phyloP scores from a whole-genome alignment of 2,888 invertebrate species.

The Mystacides longicornis region DNA sequence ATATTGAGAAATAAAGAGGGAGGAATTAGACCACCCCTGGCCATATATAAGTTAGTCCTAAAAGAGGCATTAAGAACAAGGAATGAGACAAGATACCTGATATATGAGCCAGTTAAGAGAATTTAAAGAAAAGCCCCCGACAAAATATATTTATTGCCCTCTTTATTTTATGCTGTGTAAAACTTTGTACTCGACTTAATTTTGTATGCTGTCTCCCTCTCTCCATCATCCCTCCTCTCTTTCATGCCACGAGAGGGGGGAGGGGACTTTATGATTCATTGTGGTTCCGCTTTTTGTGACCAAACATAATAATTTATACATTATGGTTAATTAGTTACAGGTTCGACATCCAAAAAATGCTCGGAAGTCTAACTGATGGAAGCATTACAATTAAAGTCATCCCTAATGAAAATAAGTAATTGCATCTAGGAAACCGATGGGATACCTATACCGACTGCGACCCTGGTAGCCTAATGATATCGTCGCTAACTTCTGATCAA shows the following conservation, averaged over 20 bases:
- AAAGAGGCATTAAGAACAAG: conserved; percentile 27
- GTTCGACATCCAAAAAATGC: too few species aligned
- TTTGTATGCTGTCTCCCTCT: conserved; percentile 21
- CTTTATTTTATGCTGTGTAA: conserved; percentile 27
- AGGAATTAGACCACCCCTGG: conserved; percentile 22
- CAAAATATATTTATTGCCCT: conserved; percentile 27
- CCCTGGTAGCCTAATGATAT: too few species aligned
- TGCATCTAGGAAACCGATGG: too few species aligned
- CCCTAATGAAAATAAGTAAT: too few species aligned
- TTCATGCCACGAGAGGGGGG: too few species aligned
- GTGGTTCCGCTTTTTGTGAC: conserved; percentile 22
- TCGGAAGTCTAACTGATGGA: too few species aligned
- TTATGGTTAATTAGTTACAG: too few species aligned
- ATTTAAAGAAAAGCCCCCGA: conserved; percentile 27
- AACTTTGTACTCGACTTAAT: conserved; percentile 27
- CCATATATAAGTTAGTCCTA: conserved; percentile 24
- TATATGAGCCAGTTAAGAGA: conserved; percentile 27
- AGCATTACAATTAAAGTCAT: too few species aligned
- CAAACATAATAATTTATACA: conserved; percentile 23
- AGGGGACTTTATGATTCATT: conserved; percentile 25
- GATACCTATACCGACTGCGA: too few species aligned
- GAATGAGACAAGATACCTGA: conserved; percentile 27
- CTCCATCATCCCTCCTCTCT: conserved; percentile 5
- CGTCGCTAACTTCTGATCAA: too few species aligned
- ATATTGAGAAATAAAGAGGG: conserved; percentile 11